Evolutionary conservation across 2,888 invertebrate species (phyloP).

Genomic region (Lucinisca nassula): DNA sequence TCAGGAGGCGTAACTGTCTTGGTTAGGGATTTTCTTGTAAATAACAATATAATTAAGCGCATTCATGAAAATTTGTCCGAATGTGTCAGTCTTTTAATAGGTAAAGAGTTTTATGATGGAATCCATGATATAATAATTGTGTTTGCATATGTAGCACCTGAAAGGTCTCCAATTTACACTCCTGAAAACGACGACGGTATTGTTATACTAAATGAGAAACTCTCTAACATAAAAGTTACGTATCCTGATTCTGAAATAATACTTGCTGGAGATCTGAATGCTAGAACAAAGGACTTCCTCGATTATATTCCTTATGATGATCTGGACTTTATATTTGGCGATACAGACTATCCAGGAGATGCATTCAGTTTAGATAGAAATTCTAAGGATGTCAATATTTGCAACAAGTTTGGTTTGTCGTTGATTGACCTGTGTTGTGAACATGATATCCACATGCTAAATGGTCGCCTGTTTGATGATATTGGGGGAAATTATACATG

Average conservation of each 20-base stretch:
- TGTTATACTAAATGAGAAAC: conserved; percentile 25
- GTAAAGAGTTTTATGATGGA: neutral
- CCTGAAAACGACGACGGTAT: conserved; percentile 37
- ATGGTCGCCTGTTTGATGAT: conserved; percentile 28
- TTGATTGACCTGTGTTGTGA: conserved; percentile 40
- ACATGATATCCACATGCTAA: conserved; percentile 32
- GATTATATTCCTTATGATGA: conserved; percentile 40
- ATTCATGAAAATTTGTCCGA: conserved; percentile 3
- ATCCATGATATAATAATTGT: conserved; percentile 10
- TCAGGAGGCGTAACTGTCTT: conserved; percentile 39
- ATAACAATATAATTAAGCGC: neutral
- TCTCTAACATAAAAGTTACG: conserved; percentile 13
- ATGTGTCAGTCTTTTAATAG: neutral
- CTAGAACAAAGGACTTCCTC: conserved; percentile 29
- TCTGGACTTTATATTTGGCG: conserved; percentile 26
- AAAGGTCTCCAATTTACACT: conserved; percentile 32
- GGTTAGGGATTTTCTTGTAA: conserved; percentile 4
- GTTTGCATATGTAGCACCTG: conserved; percentile 44
- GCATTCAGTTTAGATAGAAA: conserved; percentile 19
- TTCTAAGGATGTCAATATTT: conserved; percentile 7
- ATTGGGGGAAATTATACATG: conserved; percentile 33
- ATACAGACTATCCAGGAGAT: conserved; percentile 21
- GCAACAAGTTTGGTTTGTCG: conserved; percentile 41
- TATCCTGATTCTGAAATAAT: conserved; percentile 16
- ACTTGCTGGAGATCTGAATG: conserved; percentile 49